A percentile compares a stretch with the other conserved stretches of the same genome.
Evolutionary conservation across 2,113 vertebrate species (phyloP).

Genomic region (Oophaga pumilio): DNA sequence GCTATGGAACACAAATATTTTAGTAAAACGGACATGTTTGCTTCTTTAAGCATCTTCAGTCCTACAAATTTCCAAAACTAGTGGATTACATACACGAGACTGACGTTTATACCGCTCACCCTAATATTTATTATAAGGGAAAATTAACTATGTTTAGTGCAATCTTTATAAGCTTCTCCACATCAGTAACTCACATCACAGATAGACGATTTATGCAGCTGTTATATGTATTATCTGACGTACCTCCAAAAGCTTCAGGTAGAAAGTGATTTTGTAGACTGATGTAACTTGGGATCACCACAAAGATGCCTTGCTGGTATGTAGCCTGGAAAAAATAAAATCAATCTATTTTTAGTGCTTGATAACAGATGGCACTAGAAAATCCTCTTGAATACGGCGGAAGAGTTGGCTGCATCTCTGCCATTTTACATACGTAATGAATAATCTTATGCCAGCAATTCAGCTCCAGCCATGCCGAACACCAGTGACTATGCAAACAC

Average conservation of each 20-base stretch:
- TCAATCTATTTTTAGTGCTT: slow-evolving; percentile 21
- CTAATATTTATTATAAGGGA: no score
- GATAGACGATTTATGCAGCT: background rate
- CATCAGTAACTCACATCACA: background rate
- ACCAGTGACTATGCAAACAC: slow-evolving; percentile 30
- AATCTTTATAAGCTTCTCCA: background rate
- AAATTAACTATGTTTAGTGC: no score
- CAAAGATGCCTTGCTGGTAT: background rate
- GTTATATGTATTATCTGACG: background rate
- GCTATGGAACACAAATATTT: no score
- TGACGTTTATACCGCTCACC: no score
- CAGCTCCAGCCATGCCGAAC: background rate
- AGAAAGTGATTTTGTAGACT: background rate
- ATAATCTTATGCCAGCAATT: slow-evolving; percentile 9
- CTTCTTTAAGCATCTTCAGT: no score
- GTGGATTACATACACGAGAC: no score
- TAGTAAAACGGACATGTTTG: no score
- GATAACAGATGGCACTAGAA: slow-evolving; percentile 25
- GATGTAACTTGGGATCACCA: background rate
- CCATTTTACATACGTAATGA: slow-evolving; percentile 32
- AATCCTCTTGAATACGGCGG: slow-evolving; percentile 23
- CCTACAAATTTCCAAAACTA: no score
- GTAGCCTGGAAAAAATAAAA: background rate
- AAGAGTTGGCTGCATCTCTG: slow-evolving; percentile 7
- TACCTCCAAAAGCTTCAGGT: slow-evolving; percentile 6